phyloP scores from a whole-genome alignment of 2,113 vertebrate genomes.

The Athene cunicularia region DNA sequence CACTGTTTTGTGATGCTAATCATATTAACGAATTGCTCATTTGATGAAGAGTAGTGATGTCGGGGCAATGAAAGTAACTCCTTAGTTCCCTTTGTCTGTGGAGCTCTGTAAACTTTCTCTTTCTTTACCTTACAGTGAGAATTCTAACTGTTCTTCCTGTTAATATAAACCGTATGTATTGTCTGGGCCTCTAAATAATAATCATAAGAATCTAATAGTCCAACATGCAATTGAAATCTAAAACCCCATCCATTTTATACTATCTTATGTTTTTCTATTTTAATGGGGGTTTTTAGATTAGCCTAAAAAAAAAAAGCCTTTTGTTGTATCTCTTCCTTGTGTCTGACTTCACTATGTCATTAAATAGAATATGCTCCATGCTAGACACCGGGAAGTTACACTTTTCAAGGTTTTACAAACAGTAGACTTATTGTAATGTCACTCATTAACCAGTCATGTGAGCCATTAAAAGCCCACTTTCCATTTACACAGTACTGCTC shows the following conservation, averaged over 20 bases:
- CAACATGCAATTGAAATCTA: neutral
- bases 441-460: constrained; percentile 35
- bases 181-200: neutral
- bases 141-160: neutral
- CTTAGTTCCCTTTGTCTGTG: neutral
- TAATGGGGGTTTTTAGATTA: neutral
- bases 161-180: neutral
- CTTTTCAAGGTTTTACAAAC: constrained; percentile 1
- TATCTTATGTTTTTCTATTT: neutral
- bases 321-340: neutral
- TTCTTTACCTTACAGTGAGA: neutral
- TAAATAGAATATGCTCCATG: neutral
- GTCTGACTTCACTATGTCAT: neutral
- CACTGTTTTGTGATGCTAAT: neutral
- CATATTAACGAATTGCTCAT: neutral
- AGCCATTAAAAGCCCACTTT: neutral
- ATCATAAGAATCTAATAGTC: neutral
- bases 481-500: neutral
- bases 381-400: neutral
- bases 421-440: neutral
- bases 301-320: neutral
- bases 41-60: neutral
- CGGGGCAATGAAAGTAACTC: neutral
- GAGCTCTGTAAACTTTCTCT: neutral
- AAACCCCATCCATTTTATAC: rapidly evolving